Base-by-base conservation (phyloP, 2,113 vertebrate species). In the Machaerirhynchus nigripectus region DNA sequence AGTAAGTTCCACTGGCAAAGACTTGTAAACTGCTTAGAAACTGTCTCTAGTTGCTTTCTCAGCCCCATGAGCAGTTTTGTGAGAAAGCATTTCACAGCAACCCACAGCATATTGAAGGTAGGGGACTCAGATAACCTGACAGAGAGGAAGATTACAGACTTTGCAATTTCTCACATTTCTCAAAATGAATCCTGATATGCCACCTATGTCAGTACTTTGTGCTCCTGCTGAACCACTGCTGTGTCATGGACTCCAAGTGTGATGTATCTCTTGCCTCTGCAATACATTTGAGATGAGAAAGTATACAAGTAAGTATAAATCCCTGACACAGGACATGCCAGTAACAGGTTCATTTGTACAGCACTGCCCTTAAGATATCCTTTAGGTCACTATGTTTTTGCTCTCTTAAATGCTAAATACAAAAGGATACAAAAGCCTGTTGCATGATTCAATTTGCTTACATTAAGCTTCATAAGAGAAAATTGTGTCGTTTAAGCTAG, bases 91-190 rank as follows among this genome's bases (percentile, higher is more conserved):
- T 93, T 94, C 60, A 37, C 33, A 87, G 87, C 80, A 91, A n/a
- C 40, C 61, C 22, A 37, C 6, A 56, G 22, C 28, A 4, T 52
- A 42, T n/a, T 84, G 69, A 68, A 87, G 37, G 17, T 6, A 56
- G 52, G 44, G 30, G 11, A 71, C 56, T 71, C 40, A 33, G 60
- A 81, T 55, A 56, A 82, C 21, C 52, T 10, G 1, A 52, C 42
- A 67, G 59, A 24, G 6, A 59, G 30, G 64, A 88, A 74, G 31
- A 57, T 79, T 89, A 28, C 40, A 57, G 42, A 55, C 31, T 73
- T 85, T 37, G 31, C 70, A 76, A 24, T 92, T 92, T 94, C 90
- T 95, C 76, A 80, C 30, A 71, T 46, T 91, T 81, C 95, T 89
- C 55, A 61, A 20, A 89, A 35, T 68, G n/a, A 89, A 57, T 57